Evolutionary conservation across 2,113 vertebrate genomes (phyloP).

Genomic region (Edolisoma coerulescens): DNA sequence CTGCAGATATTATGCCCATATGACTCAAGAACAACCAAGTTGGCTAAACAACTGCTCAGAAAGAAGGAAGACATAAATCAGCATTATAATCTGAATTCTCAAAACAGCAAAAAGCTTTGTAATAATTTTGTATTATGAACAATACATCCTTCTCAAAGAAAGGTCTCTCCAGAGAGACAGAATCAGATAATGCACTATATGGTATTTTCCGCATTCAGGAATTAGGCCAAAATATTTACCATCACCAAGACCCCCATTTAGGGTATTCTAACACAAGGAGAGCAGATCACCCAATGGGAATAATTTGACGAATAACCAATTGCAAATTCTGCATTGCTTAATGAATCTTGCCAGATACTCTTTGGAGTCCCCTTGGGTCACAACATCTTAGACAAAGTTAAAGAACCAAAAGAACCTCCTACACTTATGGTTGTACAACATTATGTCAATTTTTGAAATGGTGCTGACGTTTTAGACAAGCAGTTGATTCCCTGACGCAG

Average conservation of each 20-base stretch:
- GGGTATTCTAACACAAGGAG: not conserved
- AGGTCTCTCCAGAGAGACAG: not conserved
- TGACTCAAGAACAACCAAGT: not conserved
- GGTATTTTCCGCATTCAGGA: not conserved
- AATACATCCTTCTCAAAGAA: not conserved
- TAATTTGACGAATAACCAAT: not conserved
- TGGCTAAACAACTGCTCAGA: not conserved
- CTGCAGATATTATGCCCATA: not conserved
- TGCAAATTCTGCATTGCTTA: not conserved
- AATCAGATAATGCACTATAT: not conserved
- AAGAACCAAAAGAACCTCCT: not conserved
- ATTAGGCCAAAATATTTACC: not conserved
- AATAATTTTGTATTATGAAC: not conserved
- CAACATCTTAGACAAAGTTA: not conserved
- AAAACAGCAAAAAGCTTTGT: not conserved
- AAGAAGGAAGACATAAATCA: not conserved
- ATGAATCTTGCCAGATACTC: not conserved
- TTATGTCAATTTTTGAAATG: not conserved
- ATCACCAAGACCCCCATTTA: not conserved
- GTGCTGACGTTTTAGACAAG: slow-evolving; percentile 16
- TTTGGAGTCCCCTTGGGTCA: not conserved
- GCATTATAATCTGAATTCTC: not conserved
- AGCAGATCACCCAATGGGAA: not conserved
- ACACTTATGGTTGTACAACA: not conserved
- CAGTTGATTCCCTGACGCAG: not conserved